A percentile compares a stretch with the other conserved stretches of the same genome.
phyloP scores from a whole-genome alignment of 2,797 vertebrate genomes.

The Peromyscus eremicus region DNA sequence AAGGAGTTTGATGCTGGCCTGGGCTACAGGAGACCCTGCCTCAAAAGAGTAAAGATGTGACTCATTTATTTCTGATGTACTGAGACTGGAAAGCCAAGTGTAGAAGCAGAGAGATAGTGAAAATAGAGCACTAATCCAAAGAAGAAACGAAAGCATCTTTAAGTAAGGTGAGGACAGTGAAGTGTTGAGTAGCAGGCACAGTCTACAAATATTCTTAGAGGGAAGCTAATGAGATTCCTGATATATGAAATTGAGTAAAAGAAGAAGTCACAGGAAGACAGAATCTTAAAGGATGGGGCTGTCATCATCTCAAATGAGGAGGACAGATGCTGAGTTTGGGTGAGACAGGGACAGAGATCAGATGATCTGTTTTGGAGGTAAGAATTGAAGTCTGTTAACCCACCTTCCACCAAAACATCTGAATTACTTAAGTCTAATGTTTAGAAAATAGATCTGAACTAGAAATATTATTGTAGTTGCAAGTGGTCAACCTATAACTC shows the following conservation, averaged over 20 bases:
- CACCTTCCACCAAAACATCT: not conserved
- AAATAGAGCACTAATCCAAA: conserved; percentile 13
- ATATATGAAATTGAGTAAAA: not conserved
- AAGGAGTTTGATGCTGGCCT: not conserved
- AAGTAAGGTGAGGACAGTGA: not conserved
- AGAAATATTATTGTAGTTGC: conserved; percentile 34
- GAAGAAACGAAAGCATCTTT: not conserved
- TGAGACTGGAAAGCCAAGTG: not conserved
- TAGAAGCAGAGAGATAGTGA: conserved; percentile 38
- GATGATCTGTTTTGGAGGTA: not conserved
- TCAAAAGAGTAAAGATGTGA: not conserved
- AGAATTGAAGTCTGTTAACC: conserved; percentile 27
- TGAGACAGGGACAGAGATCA: not conserved
- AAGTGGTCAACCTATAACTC: conserved; percentile 40
- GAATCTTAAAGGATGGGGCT: not conserved
- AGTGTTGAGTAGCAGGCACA: not conserved
- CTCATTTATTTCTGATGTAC: not conserved
- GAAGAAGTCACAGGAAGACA: not conserved
- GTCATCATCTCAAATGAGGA: not conserved
- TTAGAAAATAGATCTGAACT: conserved; percentile 22
- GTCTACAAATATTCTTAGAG: conserved; percentile 33
- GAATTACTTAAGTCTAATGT: conserved; percentile 45
- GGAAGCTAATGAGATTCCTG: conserved; percentile 39
- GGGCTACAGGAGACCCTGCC: not conserved
- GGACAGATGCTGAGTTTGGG: not conserved